A percentile compares a stretch with the other conserved stretches of the same genome.
Evolutionary conservation across 2,113 vertebrate species (phyloP).

Genomic region (Noctilio leporinus): DNA sequence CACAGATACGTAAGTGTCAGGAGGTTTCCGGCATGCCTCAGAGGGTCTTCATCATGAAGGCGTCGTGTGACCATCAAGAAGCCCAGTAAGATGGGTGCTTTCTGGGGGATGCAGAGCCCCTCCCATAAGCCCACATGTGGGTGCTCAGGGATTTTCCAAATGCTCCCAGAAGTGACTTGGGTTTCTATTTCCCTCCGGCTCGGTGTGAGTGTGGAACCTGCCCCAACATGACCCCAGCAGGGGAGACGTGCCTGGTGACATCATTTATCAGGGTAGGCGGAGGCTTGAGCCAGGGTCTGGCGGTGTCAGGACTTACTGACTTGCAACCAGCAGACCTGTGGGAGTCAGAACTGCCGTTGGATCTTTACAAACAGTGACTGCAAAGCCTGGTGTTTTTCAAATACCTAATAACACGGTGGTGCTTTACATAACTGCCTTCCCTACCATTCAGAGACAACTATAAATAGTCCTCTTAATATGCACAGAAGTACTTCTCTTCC

Average conservation of each 20-base stretch:
- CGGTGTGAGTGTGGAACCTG: background rate
- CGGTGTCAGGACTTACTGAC: background rate
- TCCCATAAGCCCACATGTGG: background rate
- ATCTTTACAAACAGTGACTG: constrained; percentile 13
- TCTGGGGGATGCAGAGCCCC: no score
- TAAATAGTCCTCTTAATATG: constrained; percentile 57
- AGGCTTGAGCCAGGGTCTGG: no score
- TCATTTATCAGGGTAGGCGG: background rate
- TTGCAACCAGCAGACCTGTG: background rate
- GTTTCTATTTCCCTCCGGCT: background rate
- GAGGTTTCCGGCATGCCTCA: background rate
- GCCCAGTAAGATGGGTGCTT: background rate
- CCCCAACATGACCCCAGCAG: background rate
- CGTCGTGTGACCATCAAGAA: background rate
- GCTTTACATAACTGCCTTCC: constrained; percentile 46
- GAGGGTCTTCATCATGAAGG: background rate
- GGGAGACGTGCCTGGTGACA: background rate
- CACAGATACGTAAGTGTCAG: background rate
- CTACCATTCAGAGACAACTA: constrained; percentile 34
- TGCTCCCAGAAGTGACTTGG: background rate
- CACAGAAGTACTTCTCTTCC: constrained; percentile 37
- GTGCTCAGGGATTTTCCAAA: background rate
- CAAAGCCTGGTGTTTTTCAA: constrained; percentile 37
- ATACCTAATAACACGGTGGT: constrained; percentile 40
- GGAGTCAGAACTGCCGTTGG: background rate